Evolutionary conservation across 2,888 invertebrate genomes (phyloP).

Genomic region (Leucophenga maculata): DNA sequence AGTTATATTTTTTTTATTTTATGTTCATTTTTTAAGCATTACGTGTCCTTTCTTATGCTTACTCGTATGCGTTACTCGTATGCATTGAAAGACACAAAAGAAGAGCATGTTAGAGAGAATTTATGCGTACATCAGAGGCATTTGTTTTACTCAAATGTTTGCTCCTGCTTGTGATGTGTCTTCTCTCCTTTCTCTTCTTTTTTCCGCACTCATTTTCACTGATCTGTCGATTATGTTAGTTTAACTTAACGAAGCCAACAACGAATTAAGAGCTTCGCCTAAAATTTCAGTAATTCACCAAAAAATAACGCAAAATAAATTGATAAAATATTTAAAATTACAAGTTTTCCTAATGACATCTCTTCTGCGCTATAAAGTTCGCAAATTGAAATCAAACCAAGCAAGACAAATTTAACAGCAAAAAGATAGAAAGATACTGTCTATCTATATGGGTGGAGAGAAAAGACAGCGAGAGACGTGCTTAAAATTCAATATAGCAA

Average conservation of each 20-base stretch:
- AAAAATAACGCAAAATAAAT: background rate
- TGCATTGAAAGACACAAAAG: too few species aligned
- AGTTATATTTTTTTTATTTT: too few species aligned
- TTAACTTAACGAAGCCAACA: background rate
- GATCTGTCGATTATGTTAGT: background rate
- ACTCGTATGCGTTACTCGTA: too few species aligned
- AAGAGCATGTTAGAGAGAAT: too few species aligned
- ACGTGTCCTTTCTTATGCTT: too few species aligned
- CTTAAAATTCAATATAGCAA: conserved; percentile 3
- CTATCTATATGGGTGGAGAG: too few species aligned
- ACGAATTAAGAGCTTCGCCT: background rate
- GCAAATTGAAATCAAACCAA: conserved; percentile 11
- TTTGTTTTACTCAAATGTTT: too few species aligned
- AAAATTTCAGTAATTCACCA: background rate
- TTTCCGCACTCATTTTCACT: too few species aligned
- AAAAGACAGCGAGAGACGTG: background rate
- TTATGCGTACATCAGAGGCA: too few species aligned
- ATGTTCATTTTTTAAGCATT: too few species aligned
- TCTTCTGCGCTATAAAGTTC: background rate
- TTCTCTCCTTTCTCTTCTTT: too few species aligned
- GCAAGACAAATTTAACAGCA: background rate
- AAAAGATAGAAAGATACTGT: background rate
- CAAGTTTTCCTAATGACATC: conserved; percentile 1
- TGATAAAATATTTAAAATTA: conserved; percentile 1
- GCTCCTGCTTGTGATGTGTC: too few species aligned